These are phyloP conservation scores for Palloptera scutellata DNA, from an alignment of 2,888 invertebrate species.

Conservation along the genomic window DNA sequence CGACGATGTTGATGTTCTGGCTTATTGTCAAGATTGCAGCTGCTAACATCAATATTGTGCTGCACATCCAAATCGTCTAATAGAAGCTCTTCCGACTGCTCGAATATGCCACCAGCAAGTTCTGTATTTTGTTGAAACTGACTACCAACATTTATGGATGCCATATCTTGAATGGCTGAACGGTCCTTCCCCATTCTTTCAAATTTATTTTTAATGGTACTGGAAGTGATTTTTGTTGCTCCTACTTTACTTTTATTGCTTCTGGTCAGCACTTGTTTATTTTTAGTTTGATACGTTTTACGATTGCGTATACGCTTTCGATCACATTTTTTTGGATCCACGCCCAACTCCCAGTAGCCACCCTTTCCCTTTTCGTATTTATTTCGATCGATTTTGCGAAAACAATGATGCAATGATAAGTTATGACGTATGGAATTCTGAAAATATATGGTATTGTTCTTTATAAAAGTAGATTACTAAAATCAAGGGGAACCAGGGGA, in stretches of 20 bases:
- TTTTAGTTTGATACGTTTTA: conserved; percentile 24
- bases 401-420: conserved; percentile 61
- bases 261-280: neutral
- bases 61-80: conserved; percentile 41
- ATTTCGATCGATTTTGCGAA: conserved; percentile 61
- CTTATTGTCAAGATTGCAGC: conserved; percentile 13
- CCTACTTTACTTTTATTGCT: neutral
- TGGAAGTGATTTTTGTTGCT: conserved; percentile 5
- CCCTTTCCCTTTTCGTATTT: conserved; percentile 64
- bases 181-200: no score
- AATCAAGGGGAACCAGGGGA: no score
- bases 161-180: conserved; percentile 7
- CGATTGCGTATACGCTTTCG: conserved; percentile 60
- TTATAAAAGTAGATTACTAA: no score
- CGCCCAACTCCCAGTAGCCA: conserved; percentile 63
- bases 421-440: conserved; percentile 64
- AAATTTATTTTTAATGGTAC: conserved; percentile 21
- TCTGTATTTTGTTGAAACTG: no score
- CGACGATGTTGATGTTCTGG: conserved; percentile 19
- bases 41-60: conserved; percentile 39
- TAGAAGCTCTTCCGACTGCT: conserved; percentile 29
- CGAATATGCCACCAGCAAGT: no score
- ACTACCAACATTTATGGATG: no score
- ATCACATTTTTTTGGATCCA: conserved; percentile 61
- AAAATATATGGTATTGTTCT: conserved; percentile 28